Evolutionary conservation across 2,797 vertebrate species (phyloP).

Genomic region (Halcyon smyrnensis): DNA sequence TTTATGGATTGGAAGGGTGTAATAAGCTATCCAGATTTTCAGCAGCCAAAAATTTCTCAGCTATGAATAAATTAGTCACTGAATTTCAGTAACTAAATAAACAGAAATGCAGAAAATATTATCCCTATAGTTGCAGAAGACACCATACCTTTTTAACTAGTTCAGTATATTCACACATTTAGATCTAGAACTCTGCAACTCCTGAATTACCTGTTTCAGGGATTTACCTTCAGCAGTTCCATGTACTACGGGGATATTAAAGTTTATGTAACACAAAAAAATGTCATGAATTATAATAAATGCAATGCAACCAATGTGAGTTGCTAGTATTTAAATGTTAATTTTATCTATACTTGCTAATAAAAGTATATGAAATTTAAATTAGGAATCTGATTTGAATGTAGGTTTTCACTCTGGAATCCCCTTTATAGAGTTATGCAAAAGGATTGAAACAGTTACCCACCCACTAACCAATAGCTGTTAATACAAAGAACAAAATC

Average conservation of each 20-base stretch:
- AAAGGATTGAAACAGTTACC: background rate
- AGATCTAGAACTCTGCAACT: background rate
- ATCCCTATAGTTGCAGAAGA: background rate
- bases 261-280: background rate
- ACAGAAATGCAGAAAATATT: conserved; percentile 16
- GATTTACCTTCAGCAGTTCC: background rate
- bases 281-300: background rate
- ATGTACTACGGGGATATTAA: background rate
- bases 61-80: conserved; percentile 43
- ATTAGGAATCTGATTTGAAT: background rate
- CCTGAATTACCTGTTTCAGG: background rate
- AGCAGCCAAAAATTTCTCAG: conserved; percentile 16
- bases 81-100: conserved; percentile 30
- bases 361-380: background rate
- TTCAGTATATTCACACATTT: background rate
- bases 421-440: background rate
- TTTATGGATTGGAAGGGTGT: conserved; percentile 41
- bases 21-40: conserved; percentile 17
- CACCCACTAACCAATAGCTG: background rate
- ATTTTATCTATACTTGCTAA: background rate
- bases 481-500: background rate
- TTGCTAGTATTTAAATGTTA: background rate
- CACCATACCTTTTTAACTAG: background rate
- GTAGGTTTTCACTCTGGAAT: background rate
- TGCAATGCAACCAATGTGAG: background rate